phyloP scores from a whole-genome alignment of 2,797 vertebrate genomes.

The Liasis olivaceus region DNA sequence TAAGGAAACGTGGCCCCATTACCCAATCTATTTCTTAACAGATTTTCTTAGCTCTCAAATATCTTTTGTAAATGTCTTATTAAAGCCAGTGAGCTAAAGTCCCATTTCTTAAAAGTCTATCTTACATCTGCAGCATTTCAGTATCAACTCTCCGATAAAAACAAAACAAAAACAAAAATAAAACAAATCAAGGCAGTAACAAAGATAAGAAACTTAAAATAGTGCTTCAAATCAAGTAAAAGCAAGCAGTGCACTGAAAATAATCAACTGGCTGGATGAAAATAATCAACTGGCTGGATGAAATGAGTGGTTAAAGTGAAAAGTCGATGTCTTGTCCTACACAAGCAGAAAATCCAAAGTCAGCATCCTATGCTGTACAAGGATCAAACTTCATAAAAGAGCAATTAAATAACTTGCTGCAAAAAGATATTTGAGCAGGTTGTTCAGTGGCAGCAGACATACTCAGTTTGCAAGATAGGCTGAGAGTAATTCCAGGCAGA shows the following conservation, averaged over 20 bases:
- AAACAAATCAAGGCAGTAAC: background rate
- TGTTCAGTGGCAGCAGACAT: background rate
- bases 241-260: background rate
- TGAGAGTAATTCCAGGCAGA: background rate
- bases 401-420: background rate
- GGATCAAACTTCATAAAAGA: background rate
- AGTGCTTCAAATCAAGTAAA: background rate
- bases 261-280: background rate
- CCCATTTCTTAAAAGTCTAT: background rate
- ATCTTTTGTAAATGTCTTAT: background rate
- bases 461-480: background rate
- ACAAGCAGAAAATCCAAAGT: background rate
- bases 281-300: background rate
- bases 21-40: background rate
- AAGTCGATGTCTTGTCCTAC: background rate
- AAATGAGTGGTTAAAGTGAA: background rate
- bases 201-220: background rate
- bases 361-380: background rate
- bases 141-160: background rate
- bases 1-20: background rate
- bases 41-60: background rate
- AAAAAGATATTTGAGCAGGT: background rate
- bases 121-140: background rate
- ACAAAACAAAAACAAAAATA: background rate
- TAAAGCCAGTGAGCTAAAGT: background rate